Conservation (phyloP, 2,888 invertebrate species). For the Coremacera marginata region DNA sequence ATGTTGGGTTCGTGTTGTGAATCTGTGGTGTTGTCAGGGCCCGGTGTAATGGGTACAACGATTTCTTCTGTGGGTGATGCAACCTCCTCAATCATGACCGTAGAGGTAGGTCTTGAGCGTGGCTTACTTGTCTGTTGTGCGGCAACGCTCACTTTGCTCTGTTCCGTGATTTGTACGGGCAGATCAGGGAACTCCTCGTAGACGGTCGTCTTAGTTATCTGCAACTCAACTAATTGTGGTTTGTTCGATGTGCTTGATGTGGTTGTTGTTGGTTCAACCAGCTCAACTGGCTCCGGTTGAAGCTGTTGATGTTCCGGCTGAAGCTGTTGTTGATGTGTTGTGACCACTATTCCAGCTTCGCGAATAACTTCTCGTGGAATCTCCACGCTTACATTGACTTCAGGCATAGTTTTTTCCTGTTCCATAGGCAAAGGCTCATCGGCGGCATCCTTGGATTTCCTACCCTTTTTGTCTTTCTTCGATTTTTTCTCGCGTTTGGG, state of each 20-base stretch:
- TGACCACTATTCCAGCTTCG: conserved; percentile 55
- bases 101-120: conserved; percentile 66
- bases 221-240: conserved; percentile 57
- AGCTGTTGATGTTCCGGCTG: conserved; percentile 48
- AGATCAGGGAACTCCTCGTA: conserved; percentile 59
- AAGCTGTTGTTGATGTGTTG: conserved; percentile 51
- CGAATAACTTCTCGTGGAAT: conserved; percentile 56
- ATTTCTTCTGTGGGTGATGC: conserved; percentile 69
- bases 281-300: conserved; percentile 35
- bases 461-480: conserved; percentile 55
- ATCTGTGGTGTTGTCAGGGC: conserved; percentile 61
- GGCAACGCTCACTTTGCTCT: conserved; percentile 60
- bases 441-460: conserved; percentile 54
- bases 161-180: conserved; percentile 55
- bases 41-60: conserved; percentile 71
- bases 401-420: conserved; percentile 49
- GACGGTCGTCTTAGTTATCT: conserved; percentile 62
- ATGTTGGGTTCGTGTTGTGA: conserved; percentile 52
- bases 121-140: conserved; percentile 52
- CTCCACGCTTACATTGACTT: conserved; percentile 63
- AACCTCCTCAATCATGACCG: conserved; percentile 72
- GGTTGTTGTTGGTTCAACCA: conserved; percentile 34
- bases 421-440: conserved; percentile 15
- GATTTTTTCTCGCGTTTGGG: conserved; percentile 65
- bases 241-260: conserved; percentile 36